Percentiles rank a stretch among this genome's conserved stretches.
Evolutionary conservation across 92 coral and sea anemone species (phyloP).

Genomic region (Phenganax subtilis): DNA sequence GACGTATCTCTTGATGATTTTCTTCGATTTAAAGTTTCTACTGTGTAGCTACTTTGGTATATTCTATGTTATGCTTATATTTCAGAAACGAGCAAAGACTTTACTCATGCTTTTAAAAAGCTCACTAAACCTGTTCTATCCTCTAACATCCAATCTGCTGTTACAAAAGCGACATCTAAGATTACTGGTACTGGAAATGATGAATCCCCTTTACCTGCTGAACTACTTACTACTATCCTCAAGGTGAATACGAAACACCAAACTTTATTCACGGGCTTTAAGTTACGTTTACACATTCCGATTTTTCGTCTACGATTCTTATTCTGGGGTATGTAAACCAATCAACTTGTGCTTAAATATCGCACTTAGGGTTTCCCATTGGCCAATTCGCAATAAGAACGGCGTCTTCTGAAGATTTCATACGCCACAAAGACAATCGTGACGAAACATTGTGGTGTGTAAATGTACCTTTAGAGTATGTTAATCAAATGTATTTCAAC

Average conservation of each 20-base stretch:
- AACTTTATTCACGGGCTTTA: too few species aligned
- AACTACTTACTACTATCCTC: constrained; percentile 61
- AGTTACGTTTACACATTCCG: too few species aligned
- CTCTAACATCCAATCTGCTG: constrained; percentile 79
- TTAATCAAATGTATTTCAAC: not conserved
- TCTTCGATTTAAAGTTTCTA: not conserved
- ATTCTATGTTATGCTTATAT: not conserved
- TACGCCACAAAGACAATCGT: too few species aligned
- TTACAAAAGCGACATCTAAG: constrained; percentile 81
- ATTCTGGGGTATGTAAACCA: too few species aligned
- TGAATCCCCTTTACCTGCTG: constrained; percentile 74
- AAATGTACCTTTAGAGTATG: too few species aligned
- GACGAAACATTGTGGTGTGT: too few species aligned
- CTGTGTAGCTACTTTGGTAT: not conserved
- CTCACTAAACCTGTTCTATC: constrained; percentile 73
- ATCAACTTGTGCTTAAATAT: too few species aligned
- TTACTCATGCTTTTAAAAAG: constrained; percentile 84
- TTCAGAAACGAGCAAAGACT: constrained; percentile 61
- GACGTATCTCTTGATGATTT: too few species aligned
- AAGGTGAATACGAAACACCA: constrained; percentile 48
- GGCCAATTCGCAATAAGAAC: too few species aligned
- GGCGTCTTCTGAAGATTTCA: too few species aligned
- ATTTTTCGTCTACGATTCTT: too few species aligned
- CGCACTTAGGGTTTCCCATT: too few species aligned
- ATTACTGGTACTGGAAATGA: constrained; percentile 70